These are phyloP conservation scores for Vanessa cardui DNA, from an alignment of 2,888 invertebrate species.

Conservation along the genomic window DNA sequence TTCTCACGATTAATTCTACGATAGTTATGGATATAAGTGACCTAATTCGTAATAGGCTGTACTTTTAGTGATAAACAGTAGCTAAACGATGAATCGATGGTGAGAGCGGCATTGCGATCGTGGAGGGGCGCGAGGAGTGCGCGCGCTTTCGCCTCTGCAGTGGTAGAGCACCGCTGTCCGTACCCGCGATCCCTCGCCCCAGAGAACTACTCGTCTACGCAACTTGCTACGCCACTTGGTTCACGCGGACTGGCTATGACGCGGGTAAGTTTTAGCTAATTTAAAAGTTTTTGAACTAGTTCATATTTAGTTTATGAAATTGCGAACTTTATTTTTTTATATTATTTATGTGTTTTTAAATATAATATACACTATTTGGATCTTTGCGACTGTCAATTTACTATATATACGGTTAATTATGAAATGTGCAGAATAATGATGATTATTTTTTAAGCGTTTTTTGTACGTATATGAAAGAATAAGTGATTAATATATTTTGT, in stretches of 20 bases:
- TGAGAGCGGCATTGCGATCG: constrained; percentile 44
- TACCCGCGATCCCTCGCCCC: constrained; percentile 13
- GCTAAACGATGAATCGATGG: constrained; percentile 65
- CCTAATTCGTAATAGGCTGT: constrained; percentile 51
- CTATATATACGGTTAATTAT: too few species aligned
- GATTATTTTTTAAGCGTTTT: too few species aligned
- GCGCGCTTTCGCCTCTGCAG: constrained; percentile 56
- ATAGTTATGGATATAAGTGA: constrained; percentile 38
- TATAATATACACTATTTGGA: too few species aligned
- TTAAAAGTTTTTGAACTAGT: constrained; percentile 1
- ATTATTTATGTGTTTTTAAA: too few species aligned
- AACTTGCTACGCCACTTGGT: constrained; percentile 8
- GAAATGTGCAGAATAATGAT: too few species aligned
- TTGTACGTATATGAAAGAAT: too few species aligned
- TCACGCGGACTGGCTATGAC: not conserved
- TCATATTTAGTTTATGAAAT: not conserved
- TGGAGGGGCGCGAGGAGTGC: constrained; percentile 49
- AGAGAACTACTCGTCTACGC: constrained; percentile 2
- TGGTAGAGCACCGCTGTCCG: constrained; percentile 24
- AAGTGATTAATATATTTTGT: too few species aligned
- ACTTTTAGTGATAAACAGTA: constrained; percentile 58
- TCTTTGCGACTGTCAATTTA: too few species aligned
- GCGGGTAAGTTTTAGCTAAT: constrained; percentile 1
- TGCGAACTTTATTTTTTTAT: too few species aligned
- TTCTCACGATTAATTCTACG: not conserved